A percentile compares a stretch with the other conserved stretches of the same genome.
phyloP scores from a whole-genome alignment of 1,140 invertebrate genomes.

The Aphelinus atriplicis region DNA sequence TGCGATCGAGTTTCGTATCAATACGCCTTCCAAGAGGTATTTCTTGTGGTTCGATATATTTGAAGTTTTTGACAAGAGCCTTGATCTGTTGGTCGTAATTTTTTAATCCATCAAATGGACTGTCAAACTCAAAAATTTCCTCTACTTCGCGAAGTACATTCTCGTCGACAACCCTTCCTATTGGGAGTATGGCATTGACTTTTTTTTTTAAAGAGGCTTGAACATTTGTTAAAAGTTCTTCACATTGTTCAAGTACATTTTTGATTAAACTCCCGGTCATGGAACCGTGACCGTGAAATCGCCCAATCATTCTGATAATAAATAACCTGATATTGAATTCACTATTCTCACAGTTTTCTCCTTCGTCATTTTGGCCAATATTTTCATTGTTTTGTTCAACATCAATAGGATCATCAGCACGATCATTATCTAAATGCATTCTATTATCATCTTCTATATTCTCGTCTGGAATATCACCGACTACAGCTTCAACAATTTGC shows the following conservation, averaged over 20 bases:
- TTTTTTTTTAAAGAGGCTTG: neutral
- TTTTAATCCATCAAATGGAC: conserved; percentile 8
- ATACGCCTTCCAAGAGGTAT: conserved; percentile 11
- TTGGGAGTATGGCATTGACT: neutral
- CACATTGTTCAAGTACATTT: neutral
- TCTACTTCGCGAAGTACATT: neutral
- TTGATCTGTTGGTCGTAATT: conserved; percentile 6
- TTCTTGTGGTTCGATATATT: conserved; percentile 7
- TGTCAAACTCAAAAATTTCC: conserved; percentile 2
- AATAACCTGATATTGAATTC: neutral
- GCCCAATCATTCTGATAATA: neutral
- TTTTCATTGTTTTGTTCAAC: neutral
- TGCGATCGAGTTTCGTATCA: conserved; percentile 15
- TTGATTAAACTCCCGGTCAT: neutral
- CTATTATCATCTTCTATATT: too few species aligned
- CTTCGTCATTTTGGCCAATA: neutral
- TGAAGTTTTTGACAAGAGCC: neutral
- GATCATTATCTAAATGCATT: too few species aligned
- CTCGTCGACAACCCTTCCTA: neutral
- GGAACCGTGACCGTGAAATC: neutral
- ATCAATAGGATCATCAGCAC: neutral
- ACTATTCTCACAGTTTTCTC: neutral
- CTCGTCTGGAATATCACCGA: too few species aligned
- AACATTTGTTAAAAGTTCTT: neutral
- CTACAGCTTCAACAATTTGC: too few species aligned